Base-by-base conservation (phyloP, 2,797 vertebrate species). In the Betta splendens region DNA sequence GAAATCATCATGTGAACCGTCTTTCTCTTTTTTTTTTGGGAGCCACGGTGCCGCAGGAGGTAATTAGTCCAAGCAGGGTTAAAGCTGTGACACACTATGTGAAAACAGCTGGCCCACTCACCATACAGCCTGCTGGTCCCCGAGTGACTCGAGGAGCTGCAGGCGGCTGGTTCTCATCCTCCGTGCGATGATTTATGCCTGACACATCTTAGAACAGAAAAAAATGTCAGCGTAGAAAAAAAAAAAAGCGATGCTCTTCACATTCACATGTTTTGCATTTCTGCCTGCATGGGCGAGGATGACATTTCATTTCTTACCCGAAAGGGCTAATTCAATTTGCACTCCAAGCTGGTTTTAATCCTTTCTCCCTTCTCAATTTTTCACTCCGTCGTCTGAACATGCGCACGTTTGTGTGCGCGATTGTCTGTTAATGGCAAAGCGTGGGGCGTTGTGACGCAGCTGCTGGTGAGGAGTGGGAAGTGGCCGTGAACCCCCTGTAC, bases 251-350 rank as follows among this genome's bases (percentile, higher is more conserved):
- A 85, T 64, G 80, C 76, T 68, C 74, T 80, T 84, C 85, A 84
- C 74, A 67, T 84, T 90, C 86, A 89, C 85, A 77, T 92, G 91
- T 91, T 93, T 91, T 86, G 83, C 84, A 91, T 92, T 91, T 92
- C 86, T 89, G 73, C 56, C 72, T 75, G 56, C 78, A 61, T 69
- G 67, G 77, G 83, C 69, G 75, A 83, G 78, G 80, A 84, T 91
- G 90, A 90, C 89, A 89, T 92, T 90, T 92, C 84, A 91, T 89
- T 91, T 87, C 89, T 89, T 83, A 85, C 69, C 63, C 65, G 38
- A 77, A 82, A 76, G 75, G 77, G 79, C 83, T 92, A 89, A 92
- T 92, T 91, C 80, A 89, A 91, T 91, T 90, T 90, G 83, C 82
- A 85, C 83, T 80, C 69, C 72, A 80, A 83, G 81, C 75, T 88